Evolutionary conservation across 2,113 vertebrate genomes (phyloP).

Genomic region (Corythaixoides concolor): DNA sequence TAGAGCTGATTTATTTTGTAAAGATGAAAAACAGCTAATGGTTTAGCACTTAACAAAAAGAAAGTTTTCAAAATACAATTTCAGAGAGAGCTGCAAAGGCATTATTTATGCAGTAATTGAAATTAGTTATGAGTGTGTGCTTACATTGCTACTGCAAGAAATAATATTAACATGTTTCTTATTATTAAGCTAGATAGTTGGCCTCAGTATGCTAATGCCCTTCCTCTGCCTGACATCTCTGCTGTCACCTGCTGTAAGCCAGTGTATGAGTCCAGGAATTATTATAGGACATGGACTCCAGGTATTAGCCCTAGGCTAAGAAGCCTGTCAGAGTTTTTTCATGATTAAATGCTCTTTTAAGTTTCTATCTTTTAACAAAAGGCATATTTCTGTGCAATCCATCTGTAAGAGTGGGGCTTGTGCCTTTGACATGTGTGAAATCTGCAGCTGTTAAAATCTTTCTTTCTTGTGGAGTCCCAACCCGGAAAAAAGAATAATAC

Average conservation of each 20-base stretch:
- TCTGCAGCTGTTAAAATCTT: slow-evolving; percentile 3
- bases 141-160: neutral
- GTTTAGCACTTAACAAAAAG: neutral
- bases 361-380: neutral
- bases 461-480: neutral
- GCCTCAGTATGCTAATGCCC: neutral
- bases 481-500: neutral
- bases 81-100: neutral
- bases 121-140: neutral
- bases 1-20: neutral
- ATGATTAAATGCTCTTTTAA: neutral
- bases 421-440: neutral
- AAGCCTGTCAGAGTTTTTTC: neutral
- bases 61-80: neutral
- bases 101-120: neutral
- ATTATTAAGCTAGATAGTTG: neutral
- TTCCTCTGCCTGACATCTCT: neutral
- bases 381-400: neutral
- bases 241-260: neutral
- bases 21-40: neutral
- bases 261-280: neutral
- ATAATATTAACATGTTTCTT: neutral
- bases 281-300: neutral
- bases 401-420: neutral
- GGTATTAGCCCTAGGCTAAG: neutral